phyloP scores from a whole-genome alignment of 2,113 vertebrate genomes.

The Damaliscus lunatus region DNA sequence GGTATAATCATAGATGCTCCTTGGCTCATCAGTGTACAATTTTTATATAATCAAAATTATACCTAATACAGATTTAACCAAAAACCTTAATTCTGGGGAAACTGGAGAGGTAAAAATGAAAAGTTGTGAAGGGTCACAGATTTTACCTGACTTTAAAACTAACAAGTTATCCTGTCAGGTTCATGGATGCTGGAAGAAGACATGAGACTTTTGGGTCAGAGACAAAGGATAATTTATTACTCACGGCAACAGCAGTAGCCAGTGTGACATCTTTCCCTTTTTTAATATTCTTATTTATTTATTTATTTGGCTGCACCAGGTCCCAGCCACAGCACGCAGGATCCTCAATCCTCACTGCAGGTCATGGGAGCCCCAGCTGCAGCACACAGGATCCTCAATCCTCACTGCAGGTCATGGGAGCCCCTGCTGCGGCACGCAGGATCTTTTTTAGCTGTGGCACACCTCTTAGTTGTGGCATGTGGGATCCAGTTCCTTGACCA shows the following conservation, averaged over 20 bases:
- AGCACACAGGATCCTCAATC: neutral
- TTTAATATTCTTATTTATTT: neutral
- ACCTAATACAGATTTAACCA: neutral
- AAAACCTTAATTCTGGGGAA: neutral
- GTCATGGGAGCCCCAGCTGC: neutral
- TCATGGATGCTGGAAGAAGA: neutral
- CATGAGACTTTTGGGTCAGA: neutral
- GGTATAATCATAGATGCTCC: neutral
- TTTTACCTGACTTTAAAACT: neutral
- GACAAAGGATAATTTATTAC: neutral
- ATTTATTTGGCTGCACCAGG: neutral
- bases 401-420: too few species aligned
- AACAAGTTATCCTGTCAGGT: neutral
- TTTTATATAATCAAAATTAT: neutral
- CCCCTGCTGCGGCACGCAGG: fast-evolving
- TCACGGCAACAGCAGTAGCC: neutral
- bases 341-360: neutral
- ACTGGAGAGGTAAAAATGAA: neutral
- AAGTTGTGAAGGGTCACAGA: neutral
- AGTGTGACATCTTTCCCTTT: neutral
- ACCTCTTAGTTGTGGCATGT: neutral
- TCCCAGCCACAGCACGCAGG: neutral
- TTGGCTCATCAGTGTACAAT: neutral
- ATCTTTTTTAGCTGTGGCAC: neutral
- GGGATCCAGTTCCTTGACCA: neutral